Evolutionary conservation across 2,797 vertebrate species (phyloP).

Genomic region (Poecilia picta): DNA sequence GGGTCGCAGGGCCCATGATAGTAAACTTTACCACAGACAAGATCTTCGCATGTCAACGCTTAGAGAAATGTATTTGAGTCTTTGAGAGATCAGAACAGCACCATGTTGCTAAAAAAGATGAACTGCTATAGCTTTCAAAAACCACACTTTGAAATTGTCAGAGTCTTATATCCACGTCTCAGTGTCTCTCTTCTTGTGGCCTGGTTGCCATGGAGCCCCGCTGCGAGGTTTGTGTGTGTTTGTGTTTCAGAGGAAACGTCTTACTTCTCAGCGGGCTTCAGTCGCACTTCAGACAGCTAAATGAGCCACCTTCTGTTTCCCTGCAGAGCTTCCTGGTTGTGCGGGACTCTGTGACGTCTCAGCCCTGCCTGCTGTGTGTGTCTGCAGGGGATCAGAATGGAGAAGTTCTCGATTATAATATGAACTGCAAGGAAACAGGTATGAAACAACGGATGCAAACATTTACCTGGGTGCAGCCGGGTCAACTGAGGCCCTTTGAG

Average conservation of each 20-base stretch:
- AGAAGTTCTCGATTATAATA: slow-evolving; percentile 65
- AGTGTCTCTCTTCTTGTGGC: neutral
- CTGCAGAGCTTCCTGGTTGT: slow-evolving; percentile 83
- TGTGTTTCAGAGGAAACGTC: neutral
- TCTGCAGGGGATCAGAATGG: slow-evolving; percentile 64
- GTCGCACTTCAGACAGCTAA: slow-evolving; percentile 10
- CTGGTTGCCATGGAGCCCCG: slow-evolving; percentile 1
- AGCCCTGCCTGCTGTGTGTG: slow-evolving; percentile 76
- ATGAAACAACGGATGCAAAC: slow-evolving; percentile 1
- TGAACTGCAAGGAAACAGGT: slow-evolving; percentile 70
- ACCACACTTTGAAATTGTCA: neutral
- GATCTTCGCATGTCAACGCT: neutral
- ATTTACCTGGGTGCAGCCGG: neutral
- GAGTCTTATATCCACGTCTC: neutral
- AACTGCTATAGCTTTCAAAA: neutral
- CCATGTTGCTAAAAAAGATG: neutral
- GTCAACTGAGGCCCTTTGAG: neutral
- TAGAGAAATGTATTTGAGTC: neutral
- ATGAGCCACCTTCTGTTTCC: slow-evolving; percentile 53
- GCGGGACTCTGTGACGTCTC: slow-evolving; percentile 54
- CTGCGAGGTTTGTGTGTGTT: neutral
- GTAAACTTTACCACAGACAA: neutral
- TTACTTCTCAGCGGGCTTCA: slow-evolving; percentile 31
- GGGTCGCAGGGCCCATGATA: neutral
- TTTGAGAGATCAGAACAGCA: neutral